Evolutionary conservation across 2,113 vertebrate species (phyloP), one percentile per base, ranked within the genome.

Genomic region (Hipposideros armiger): DNA sequence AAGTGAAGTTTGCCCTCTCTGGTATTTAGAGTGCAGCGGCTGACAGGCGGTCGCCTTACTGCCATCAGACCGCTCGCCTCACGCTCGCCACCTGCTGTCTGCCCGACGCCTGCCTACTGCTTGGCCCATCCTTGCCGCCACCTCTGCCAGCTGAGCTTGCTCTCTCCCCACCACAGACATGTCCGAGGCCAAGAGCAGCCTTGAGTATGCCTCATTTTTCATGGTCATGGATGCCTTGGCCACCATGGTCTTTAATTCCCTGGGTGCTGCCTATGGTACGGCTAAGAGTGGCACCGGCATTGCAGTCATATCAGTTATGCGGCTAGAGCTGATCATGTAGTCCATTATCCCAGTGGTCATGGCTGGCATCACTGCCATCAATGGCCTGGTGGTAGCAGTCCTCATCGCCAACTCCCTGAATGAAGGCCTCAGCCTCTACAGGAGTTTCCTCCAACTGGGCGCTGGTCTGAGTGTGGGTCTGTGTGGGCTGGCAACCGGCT

Each of bases 241-340:
- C 47, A 11, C 47, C 47, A 47, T 47, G 47, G 47, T 47, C 47
- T 47, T 47, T 11, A 47, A 7, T 47, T 99, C 99, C 93, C 98
- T 99, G 98, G 99, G 99, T 91, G 99, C 99, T 1, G 99, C 99
- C n/a, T 99, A 99, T 95, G 99, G 99, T 96, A 99, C 99, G 4
- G 99, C 99, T 19, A 99, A 99, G 98, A 99, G 99, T 1, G 99
- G 99, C 77, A 99, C 99, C 0, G 99, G 99, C 52, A 99, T 99
- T 16, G 99, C 99, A 7, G 99, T 99, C 98, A 99, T 99, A 99
- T 99, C 99, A 0, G 99, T 99, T 97, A 99, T 99, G 99, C 98
- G 99, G 98, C 99, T 99, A 47, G 99, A 99, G 98, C 98, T 99
- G 98, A 99, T 99, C 98, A 99, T 99, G 99, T 99, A 99, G 98